These are phyloP conservation scores for Zapornia atra DNA, from an alignment of 2,113 vertebrate species.

Conservation along the genomic window DNA sequence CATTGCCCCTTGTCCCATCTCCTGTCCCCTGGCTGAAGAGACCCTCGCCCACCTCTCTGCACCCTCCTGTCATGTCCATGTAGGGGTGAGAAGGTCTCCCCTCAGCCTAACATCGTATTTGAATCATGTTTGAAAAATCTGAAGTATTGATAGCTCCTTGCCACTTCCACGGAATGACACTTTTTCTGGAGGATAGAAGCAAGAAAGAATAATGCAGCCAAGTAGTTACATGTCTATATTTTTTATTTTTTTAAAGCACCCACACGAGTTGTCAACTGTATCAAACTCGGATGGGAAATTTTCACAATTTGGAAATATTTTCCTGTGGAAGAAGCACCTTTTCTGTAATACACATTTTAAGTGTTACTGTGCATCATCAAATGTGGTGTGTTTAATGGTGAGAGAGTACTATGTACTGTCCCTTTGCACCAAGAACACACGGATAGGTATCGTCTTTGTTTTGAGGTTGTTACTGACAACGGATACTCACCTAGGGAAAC, in stretches of 20 bases:
- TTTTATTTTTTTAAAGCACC: not conserved
- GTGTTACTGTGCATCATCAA: accelerated
- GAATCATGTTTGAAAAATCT: not conserved
- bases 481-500: not conserved
- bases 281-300: not conserved
- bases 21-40: too few relatives aligned
- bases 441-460: not conserved
- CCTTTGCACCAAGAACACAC: not conserved
- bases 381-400: not conserved
- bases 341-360: not conserved
- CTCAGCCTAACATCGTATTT: too few relatives aligned
- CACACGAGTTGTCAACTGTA: not conserved
- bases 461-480: not conserved
- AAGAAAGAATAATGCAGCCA: not conserved
- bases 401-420: not conserved
- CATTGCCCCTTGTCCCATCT: too few relatives aligned
- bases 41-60: too few relatives aligned
- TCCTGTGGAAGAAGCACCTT: not conserved
- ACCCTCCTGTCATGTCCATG: too few relatives aligned
- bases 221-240: not conserved
- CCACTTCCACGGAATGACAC: not conserved
- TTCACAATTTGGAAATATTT: not conserved
- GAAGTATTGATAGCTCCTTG: not conserved
- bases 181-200: not conserved
- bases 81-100: too few relatives aligned